Base-by-base conservation (phyloP, 2,888 invertebrate species). In the Nomada lathburiana region DNA sequence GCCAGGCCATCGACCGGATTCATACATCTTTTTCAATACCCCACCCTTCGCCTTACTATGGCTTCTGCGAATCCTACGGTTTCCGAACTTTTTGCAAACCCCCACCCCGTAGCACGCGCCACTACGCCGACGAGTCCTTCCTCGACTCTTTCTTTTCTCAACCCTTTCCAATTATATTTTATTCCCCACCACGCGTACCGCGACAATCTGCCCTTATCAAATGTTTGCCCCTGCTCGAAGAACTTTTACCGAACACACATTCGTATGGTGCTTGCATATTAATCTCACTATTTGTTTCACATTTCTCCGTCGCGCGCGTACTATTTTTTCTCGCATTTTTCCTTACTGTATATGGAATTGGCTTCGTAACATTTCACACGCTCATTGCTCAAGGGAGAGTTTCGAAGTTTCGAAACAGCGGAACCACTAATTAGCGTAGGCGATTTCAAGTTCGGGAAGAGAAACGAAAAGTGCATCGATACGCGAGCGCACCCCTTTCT, bases 401-500 rank as follows among this genome's bases (percentile, higher is more conserved):
- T 16, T 18, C 42, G 2, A 53, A 53, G 29, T 60, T 50, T 29
- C 55, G 60, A 69, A 60, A 42, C 26, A 64, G 13, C 16, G 26
- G 18, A n/a, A 55, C n/a, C 36, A 42, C 23, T 76, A 57, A 82
- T 76, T 73, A 60, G 59, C 65, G 20, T 42, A 10, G 47, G 55
- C n/a, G 72, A 67, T 81, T 63, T 72, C 70, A 2, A 47, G n/a
- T 1, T 18, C 5, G n/a, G 16, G 2, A 4, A 18, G 47, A 36
- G 62, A 26, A 42, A 63, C 42, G 52, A 57, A 59, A 67, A 69
- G 23, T 44, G 44, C 52, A 23, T 16, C 29, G 63, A 64, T 52
- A 72, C 69, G 63, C 70, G 47, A 29, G 57, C 64, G 47, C 76
- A n/a, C 60, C 47, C 68, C 50, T 55, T 81, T 72, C 81, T 79